Conservation (phyloP, 2,113 vertebrate genomes). For the Genyomyrus donnyi region DNA sequence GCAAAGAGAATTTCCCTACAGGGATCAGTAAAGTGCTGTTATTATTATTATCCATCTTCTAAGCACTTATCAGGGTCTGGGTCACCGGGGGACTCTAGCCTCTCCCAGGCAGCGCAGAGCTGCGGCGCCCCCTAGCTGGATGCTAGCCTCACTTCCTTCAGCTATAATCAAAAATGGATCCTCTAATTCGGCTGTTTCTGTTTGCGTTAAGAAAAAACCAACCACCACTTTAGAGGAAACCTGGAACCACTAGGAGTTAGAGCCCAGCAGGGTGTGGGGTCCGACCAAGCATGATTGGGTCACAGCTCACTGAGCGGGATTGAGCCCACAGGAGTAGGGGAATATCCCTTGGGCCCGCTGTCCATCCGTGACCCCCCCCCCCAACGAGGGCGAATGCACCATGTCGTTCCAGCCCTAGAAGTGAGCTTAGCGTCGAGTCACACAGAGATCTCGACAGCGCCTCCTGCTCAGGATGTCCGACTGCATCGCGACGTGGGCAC, state of each 20-base stretch:
- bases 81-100: not conserved
- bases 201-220: not conserved
- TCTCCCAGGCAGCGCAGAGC: not conserved
- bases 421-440: not conserved
- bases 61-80: not conserved
- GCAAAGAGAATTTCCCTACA: not conserved
- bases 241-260: not conserved
- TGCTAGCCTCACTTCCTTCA: not conserved
- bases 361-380: not conserved
- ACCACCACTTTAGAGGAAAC: not conserved
- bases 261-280: not conserved
- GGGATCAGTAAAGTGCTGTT: not conserved
- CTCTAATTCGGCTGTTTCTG: not conserved
- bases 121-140: not conserved
- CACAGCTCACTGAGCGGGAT: not conserved
- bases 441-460: not conserved
- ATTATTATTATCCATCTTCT: not conserved
- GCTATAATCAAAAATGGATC: not conserved
- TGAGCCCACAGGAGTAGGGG: not conserved
- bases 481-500: not conserved
- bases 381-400: not conserved
- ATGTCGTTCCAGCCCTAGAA: not conserved
- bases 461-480: not conserved
- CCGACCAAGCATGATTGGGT: not conserved
- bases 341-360: not conserved